phyloP scores from a whole-genome alignment of 2,888 invertebrate species.

The Eupithecia vulgata region DNA sequence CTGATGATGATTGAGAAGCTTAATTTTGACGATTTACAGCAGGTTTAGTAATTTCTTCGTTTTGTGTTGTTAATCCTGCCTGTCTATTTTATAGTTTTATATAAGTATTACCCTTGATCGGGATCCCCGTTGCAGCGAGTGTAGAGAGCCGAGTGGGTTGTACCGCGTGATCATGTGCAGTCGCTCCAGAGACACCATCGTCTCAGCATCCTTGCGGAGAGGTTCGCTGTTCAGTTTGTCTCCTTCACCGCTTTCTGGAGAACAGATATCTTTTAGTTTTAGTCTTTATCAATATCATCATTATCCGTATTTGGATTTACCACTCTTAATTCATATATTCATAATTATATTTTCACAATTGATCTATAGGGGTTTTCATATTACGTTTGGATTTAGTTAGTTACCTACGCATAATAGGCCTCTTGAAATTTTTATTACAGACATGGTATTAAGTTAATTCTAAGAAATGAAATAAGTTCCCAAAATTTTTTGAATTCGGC shows the following conservation, averaged over 20 bases:
- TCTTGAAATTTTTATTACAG: neutral
- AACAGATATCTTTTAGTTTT: neutral
- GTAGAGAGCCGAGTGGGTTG: slow-evolving; percentile 90
- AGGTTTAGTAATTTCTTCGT: neutral
- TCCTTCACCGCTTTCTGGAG: slow-evolving; percentile 83
- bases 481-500: no score
- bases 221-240: slow-evolving; percentile 87
- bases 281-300: neutral
- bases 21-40: neutral
- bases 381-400: no score
- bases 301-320: neutral
- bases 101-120: slow-evolving; percentile 70
- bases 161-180: slow-evolving; percentile 89
- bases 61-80: no score
- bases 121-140: slow-evolving; percentile 87
- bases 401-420: no score
- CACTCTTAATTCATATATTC: no score
- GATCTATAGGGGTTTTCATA: neutral
- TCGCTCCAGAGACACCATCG: slow-evolving; percentile 88
- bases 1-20: no score
- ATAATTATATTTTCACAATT: no score
- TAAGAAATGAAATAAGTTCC: no score
- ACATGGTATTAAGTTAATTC: neutral
- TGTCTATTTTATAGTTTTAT: no score
- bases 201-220: slow-evolving; percentile 87